Conservation (phyloP, 2,888 invertebrate species). For the Trichopoda pennipes region DNA sequence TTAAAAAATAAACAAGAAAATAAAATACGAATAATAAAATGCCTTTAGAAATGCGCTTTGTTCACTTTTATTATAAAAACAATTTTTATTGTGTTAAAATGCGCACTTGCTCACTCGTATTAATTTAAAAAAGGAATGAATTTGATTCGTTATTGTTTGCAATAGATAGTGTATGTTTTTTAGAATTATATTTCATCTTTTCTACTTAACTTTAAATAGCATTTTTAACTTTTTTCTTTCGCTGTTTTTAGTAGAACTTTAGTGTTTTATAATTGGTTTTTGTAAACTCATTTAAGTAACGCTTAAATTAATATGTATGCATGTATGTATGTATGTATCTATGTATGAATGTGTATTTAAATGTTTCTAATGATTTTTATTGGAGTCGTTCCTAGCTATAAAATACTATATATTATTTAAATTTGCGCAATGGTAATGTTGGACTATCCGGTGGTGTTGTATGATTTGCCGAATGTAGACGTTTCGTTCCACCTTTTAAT, state of each 20-base stretch:
- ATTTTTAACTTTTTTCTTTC: background rate
- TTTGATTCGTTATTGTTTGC: constrained; percentile 63
- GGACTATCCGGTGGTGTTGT: constrained; percentile 78
- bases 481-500: constrained; percentile 78
- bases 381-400: constrained; percentile 61
- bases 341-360: constrained; percentile 15
- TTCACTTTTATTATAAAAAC: constrained; percentile 55
- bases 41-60: constrained; percentile 68
- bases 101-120: constrained; percentile 63
- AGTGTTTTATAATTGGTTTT: background rate
- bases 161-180: constrained; percentile 25
- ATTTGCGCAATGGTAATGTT: constrained; percentile 79
- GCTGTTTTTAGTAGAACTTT: constrained; percentile 39
- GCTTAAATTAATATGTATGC: constrained; percentile 17
- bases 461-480: constrained; percentile 72
- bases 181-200: constrained; percentile 3
- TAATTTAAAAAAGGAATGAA: constrained; percentile 67
- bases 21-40: constrained; percentile 60
- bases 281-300: constrained; percentile 27
- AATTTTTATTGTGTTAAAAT: constrained; percentile 51
- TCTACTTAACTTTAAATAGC: constrained; percentile 33
- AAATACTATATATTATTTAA: constrained; percentile 76
- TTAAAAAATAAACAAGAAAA: constrained; percentile 29
- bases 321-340: background rate
- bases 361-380: constrained; percentile 43